Conservation (phyloP, 2,888 invertebrate species). For the Rotaria socialis region DNA sequence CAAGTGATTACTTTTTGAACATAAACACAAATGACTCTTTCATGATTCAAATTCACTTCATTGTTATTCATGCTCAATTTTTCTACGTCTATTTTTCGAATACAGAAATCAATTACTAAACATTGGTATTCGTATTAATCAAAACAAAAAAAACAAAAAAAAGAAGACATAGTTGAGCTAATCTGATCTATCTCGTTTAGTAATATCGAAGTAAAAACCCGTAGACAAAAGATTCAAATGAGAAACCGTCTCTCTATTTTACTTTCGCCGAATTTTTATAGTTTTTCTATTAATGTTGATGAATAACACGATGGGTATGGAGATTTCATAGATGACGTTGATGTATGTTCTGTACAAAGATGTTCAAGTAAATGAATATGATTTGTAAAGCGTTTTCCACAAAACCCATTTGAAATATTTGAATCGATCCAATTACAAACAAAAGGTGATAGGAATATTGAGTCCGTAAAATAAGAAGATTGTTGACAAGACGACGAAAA, state of each 20-base stretch:
- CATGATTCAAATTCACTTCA: neutral
- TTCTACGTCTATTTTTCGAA: too few species aligned
- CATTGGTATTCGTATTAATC: too few species aligned
- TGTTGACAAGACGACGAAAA: neutral
- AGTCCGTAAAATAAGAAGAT: neutral
- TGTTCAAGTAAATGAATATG: neutral
- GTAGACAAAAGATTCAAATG: too few species aligned
- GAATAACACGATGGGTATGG: neutral
- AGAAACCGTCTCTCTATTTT: neutral
- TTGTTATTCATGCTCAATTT: neutral
- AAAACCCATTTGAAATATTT: neutral
- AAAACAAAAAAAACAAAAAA: too few species aligned
- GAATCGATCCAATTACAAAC: conserved; percentile 15
- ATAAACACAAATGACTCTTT: neutral
- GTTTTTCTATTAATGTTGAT: neutral
- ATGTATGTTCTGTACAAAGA: conserved; percentile 23
- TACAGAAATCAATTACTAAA: too few species aligned
- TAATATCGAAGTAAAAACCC: too few species aligned
- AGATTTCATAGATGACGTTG: neutral
- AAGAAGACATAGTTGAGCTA: too few species aligned
- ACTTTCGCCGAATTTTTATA: neutral
- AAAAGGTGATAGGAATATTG: neutral
- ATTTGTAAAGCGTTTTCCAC: conserved; percentile 10
- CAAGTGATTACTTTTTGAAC: neutral
- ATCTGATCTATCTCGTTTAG: too few species aligned